These are phyloP conservation scores for Ellobium chinense DNA, from an alignment of 2,888 invertebrate genomes.

Conservation along the genomic window DNA sequence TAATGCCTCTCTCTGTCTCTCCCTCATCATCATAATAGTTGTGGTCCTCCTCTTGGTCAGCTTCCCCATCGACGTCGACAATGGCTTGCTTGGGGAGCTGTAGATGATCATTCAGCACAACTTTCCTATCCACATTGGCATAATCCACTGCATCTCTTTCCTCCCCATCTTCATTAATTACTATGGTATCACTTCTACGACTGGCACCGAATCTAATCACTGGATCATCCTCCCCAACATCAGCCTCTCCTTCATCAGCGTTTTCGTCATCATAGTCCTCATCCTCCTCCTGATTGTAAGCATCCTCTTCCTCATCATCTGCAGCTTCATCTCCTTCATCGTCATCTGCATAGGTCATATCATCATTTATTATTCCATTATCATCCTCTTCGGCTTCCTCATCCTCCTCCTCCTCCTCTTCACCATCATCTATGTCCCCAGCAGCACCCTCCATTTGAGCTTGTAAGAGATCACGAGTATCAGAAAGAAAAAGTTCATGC, in stretches of 20 bases:
- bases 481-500: conserved; percentile 44
- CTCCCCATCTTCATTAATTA: conserved; percentile 40
- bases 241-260: conserved; percentile 27
- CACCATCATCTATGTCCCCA: conserved; percentile 56
- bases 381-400: conserved; percentile 51
- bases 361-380: conserved; percentile 47
- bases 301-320: conserved; percentile 45
- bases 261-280: conserved; percentile 52
- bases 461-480: conserved; percentile 41
- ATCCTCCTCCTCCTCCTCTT: conserved; percentile 56
- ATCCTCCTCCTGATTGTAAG: conserved; percentile 26
- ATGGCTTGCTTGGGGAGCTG: background rate
- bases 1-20: conserved; percentile 49
- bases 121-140: conserved; percentile 32
- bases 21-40: conserved; percentile 56
- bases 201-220: background rate
- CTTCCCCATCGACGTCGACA: conserved; percentile 23
- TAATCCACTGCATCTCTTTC: conserved; percentile 55
- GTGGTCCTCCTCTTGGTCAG: conserved; percentile 53
- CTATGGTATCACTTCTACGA: background rate
- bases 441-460: conserved; percentile 47
- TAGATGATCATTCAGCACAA: background rate
- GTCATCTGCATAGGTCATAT: conserved; percentile 37
- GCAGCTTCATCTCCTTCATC: conserved; percentile 45
- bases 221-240: conserved; percentile 13